Base-by-base conservation (phyloP, 2,797 vertebrate genomes). In the Thalassophryne amazonica region DNA sequence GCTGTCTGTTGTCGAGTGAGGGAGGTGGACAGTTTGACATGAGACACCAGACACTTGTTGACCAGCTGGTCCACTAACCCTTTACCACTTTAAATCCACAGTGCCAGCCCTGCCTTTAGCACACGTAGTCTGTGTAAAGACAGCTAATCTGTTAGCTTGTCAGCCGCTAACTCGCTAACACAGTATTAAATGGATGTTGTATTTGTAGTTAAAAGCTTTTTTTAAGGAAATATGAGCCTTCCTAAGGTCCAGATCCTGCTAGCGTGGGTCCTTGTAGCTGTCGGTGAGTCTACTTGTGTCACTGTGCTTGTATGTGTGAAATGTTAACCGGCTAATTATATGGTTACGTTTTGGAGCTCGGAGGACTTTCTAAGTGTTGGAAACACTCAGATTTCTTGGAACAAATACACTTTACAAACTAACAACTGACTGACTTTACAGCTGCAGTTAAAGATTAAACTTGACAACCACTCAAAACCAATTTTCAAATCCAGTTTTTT, bases 1-100 rank as follows among this genome's bases (percentile, higher is more conserved):
- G 71, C 78, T 81, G 77, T 78, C 69, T 55, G 60, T 29, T 59
- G 60, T 25, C 40, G 54, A 61, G 64, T 59, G 64, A 72, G 70
- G 69, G 73, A 36, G 42, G 60, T 11, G 42, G 33, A 34, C n/a
- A 25, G 42, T n/a, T 31, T 18, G 15, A 53, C 37, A 54, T 12
- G 18, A 59, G 76, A 78, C 69, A 76, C 62, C 52, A 61, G 76
- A 73, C 13, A 50, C 52, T 58, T 46, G 38, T 63, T 52, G 47
- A 46, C 23, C n/a, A n/a, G n/a, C n/a, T 10, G 6, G 24, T 14
- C 56, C 37, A 46, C 48, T 2, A 27, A 35, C 57, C 55, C 63
- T 55, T 25, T 1, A 23, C 31, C 31, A 19, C 55, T 52, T 19
- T 13, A 41, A 28, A 50, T 42, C 38, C 54, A 41, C 8, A 32